A percentile compares a stretch with the other conserved stretches of the same genome.
phyloP scores from a whole-genome alignment of 2,888 invertebrate genomes.

The Girardia tigrina region DNA sequence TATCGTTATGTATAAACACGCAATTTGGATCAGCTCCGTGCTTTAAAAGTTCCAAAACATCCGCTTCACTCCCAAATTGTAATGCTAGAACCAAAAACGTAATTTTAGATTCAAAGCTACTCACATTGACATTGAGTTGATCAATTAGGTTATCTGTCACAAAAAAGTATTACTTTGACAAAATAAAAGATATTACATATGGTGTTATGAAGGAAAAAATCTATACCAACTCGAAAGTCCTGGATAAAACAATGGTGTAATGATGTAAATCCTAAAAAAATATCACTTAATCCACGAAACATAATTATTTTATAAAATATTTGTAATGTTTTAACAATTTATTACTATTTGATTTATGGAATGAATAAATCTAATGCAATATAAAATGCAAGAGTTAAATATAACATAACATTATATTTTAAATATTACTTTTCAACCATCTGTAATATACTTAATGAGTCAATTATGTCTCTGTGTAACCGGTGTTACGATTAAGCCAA shows the following conservation, averaged over 20 bases:
- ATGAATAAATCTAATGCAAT: no score
- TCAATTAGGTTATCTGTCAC: not conserved
- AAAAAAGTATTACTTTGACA: not conserved
- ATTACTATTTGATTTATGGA: no score
- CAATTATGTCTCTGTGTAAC: no score
- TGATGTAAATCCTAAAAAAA: not conserved
- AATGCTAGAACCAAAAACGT: constrained; percentile 24
- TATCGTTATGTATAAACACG: constrained; percentile 15
- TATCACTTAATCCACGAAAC: not conserved
- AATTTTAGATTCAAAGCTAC: not conserved
- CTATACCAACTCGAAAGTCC: not conserved
- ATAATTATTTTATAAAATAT: not conserved
- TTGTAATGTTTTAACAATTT: no score
- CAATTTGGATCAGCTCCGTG: constrained; percentile 31
- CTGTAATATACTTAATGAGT: not conserved
- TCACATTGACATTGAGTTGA: not conserved
- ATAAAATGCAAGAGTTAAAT: not conserved
- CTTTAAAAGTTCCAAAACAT: not conserved
- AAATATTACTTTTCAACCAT: no score
- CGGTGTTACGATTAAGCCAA: no score
- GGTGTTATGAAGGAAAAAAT: not conserved
- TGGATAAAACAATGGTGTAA: not conserved
- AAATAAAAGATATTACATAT: not conserved
- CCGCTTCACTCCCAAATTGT: constrained; percentile 24
- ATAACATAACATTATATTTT: no score